Conservation (phyloP, 2,797 vertebrate species). For the Tauraco hartlaubi region DNA sequence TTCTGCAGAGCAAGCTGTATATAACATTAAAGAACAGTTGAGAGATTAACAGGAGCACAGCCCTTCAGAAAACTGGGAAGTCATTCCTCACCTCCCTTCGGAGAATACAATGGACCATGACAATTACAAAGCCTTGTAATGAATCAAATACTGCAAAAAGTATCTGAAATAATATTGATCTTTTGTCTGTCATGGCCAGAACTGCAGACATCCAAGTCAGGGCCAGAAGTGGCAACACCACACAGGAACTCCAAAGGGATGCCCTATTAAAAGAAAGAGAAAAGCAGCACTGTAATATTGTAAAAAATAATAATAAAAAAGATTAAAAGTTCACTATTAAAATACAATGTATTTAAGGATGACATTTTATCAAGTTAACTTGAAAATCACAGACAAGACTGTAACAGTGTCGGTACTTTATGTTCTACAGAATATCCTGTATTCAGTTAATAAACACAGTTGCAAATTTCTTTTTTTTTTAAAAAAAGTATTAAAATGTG, state of each 20-base stretch:
- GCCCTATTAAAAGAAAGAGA: conserved; percentile 86
- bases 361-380: conserved; percentile 68
- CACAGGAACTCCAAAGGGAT: conserved; percentile 98
- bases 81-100: conserved; percentile 91
- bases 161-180: conserved; percentile 99
- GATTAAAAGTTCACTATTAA: conserved; percentile 12
- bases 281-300: conserved; percentile 5
- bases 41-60: neutral
- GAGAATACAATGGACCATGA: conserved; percentile 99
- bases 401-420: conserved; percentile 48
- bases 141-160: conserved; percentile 99
- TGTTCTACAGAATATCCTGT: conserved; percentile 65
- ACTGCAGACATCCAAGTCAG: conserved; percentile 99
- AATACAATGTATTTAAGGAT: conserved; percentile 40
- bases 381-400: conserved; percentile 64
- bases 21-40: neutral
- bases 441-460: conserved; percentile 70
- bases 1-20: neutral
- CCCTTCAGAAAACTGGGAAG: conserved; percentile 8
- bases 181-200: conserved; percentile 99
- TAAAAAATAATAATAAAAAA: neutral
- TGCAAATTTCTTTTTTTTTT: neutral
- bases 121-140: conserved; percentile 98
- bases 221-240: conserved; percentile 95
- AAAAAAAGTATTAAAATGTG: conserved; percentile 61